Evolutionary conservation across 2,113 vertebrate genomes (phyloP).

Genomic region (Boleophthalmus pectinirostris): DNA sequence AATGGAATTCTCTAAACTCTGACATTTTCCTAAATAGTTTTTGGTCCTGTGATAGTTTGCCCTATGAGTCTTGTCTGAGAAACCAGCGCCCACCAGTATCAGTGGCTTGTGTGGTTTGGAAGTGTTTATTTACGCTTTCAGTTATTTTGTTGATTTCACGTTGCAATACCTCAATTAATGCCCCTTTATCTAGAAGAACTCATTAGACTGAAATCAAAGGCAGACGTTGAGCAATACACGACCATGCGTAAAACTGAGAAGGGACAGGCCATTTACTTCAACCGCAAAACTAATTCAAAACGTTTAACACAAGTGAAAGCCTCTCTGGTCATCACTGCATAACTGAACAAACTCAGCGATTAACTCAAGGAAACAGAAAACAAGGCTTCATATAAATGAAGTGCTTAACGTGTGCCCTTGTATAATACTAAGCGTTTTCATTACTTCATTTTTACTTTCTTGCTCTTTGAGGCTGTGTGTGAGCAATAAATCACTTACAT

Average conservation of each 20-base stretch:
- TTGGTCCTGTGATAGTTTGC: neutral
- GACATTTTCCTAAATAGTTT: neutral
- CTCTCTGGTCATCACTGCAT: neutral
- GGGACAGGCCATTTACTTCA: conserved; percentile 13
- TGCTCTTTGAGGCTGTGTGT: neutral
- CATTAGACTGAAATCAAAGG: conserved; percentile 25
- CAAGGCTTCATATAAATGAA: neutral
- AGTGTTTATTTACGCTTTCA: conserved; percentile 41
- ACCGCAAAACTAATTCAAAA: conserved; percentile 35
- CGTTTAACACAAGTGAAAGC: conserved; percentile 5
- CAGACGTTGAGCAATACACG: conserved; percentile 1
- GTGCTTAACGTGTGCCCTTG: neutral
- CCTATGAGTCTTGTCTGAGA: neutral
- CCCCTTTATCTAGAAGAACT: conserved; percentile 26
- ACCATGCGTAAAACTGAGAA: conserved; percentile 42
- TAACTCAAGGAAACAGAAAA: neutral
- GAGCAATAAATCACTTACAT: conserved; percentile 8
- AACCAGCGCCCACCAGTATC: conserved; percentile 19
- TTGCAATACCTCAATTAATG: conserved; percentile 15
- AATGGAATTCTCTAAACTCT: too few relatives aligned
- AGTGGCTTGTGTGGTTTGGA: neutral
- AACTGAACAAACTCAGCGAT: neutral
- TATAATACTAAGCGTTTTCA: neutral
- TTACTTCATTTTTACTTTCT: neutral
- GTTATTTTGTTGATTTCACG: conserved; percentile 6